Evolutionary conservation across 2,113 vertebrate genomes (phyloP), one percentile per base, ranked within the genome.

Genomic region (Plecturocebus donacophilus): DNA sequence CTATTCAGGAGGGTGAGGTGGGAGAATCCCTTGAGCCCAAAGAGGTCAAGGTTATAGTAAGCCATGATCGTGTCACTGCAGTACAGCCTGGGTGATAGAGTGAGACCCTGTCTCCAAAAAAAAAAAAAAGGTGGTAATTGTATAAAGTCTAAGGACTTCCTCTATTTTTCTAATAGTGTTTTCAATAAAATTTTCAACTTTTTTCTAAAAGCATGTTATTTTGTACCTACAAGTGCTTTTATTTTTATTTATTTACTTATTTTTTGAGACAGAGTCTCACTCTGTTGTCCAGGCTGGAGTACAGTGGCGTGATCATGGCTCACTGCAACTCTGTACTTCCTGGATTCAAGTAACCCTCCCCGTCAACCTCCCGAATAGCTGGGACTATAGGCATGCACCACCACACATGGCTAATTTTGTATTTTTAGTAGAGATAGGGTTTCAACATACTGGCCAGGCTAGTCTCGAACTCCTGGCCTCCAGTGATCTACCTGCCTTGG

Each of bases 171-270:
- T 77, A 68, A 76, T 40, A 58, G 49, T 70, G 27, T 82, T 92
- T 89, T 96, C 58, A 93, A 77, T 49, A 89, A 70, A 56, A 93
- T 58, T 76, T 71, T 93, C 70, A 84, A 94, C 11, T 49, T 76
- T n/a, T 47, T 38, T 86, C 35, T 91, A 91, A 82, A 9, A n/a
- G 8, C 8, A 52, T 79, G 42, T 58, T 30, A 84, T 49, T 64
- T 76, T 58, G 49, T 49, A 68, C 6, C 17, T 85, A 56, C 8
- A 71, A 85, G 1, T 90, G 16, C 64, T 84, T 79, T 85, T 86
- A 90, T 52, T 80, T 73, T 84, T 70, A 87, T 49, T 87, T 49
- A 91, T 35, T 75, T 75, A 40, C 38, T 42, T 73, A 40, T 42
- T 42, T 23, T 73, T 73, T 71, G 23, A 75, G 23, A 75, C 71